These are phyloP conservation scores for Camponotus pennsylvanicus DNA, from an alignment of 1,140 invertebrate species.

Conservation along the genomic window DNA sequence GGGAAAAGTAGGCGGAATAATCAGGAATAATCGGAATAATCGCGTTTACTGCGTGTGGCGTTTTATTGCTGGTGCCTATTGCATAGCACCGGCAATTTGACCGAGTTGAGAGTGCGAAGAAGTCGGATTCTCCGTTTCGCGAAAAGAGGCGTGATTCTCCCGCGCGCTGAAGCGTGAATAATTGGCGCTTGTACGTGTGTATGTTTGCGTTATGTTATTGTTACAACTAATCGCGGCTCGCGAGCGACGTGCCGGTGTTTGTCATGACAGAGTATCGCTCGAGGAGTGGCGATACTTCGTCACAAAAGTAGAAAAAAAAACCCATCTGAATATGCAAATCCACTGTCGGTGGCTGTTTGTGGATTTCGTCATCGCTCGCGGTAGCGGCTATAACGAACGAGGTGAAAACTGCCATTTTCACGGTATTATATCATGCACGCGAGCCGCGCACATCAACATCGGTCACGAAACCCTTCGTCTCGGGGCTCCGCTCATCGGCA, in stretches of 20 bases:
- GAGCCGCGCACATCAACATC: conserved; percentile 12
- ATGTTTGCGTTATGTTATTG: background rate
- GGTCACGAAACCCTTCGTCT: conserved; percentile 15
- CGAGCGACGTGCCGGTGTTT: background rate
- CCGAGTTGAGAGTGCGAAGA: background rate
- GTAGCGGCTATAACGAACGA: background rate
- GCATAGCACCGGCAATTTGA: background rate
- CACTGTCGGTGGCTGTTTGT: background rate
- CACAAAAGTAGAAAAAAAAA: background rate
- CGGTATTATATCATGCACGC: conserved; percentile 32
- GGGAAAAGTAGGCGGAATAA: conserved; percentile 1
- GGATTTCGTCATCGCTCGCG: background rate
- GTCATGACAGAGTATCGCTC: background rate
- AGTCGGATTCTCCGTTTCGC: background rate
- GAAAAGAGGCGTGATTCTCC: conserved; percentile 17
- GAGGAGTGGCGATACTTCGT: background rate
- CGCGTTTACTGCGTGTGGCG: background rate
- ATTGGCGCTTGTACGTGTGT: background rate
- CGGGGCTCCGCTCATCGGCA: background rate
- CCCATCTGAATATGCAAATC: background rate
- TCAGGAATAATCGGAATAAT: background rate
- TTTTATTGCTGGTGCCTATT: conserved; percentile 22
- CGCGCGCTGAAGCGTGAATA: conserved; percentile 43
- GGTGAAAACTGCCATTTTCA: conserved; percentile 47
- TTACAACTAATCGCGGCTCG: background rate